Conservation (phyloP, 2,888 invertebrate genomes). For the Xanthia icteritia region DNA sequence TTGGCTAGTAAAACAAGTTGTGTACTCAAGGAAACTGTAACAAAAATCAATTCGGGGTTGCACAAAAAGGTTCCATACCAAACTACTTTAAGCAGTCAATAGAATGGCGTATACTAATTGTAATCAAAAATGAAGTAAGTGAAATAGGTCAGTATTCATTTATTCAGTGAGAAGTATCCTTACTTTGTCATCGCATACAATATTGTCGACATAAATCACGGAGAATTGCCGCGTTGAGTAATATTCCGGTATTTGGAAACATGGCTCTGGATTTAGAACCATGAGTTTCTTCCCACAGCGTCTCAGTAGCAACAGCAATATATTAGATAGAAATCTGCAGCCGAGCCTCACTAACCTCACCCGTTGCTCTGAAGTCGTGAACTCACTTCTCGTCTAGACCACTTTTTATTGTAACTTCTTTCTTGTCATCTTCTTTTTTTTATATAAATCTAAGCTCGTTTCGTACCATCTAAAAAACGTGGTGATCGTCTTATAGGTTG, state of each 20-base stretch:
- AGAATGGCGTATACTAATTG: neutral
- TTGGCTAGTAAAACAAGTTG: neutral
- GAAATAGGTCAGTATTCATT: slow-evolving; percentile 35
- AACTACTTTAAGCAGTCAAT: neutral
- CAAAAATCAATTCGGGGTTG: neutral
- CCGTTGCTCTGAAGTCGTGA: neutral
- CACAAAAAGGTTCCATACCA: too few species aligned
- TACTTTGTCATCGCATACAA: slow-evolving; percentile 37
- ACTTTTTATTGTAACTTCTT: neutral
- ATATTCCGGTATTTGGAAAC: slow-evolving; percentile 42
- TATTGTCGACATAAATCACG: slow-evolving; percentile 34
- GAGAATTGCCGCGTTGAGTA: slow-evolving; percentile 27
- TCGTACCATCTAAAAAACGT: neutral
- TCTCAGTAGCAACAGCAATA: neutral
- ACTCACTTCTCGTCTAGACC: neutral
- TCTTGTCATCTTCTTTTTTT: neutral
- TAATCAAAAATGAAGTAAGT: neutral
- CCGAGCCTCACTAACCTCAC: too few species aligned
- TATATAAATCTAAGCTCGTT: neutral
- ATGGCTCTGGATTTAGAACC: slow-evolving; percentile 20
- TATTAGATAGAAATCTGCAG: neutral
- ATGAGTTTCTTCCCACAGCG: slow-evolving; percentile 13
- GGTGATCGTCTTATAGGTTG: neutral
- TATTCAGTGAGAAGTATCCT: slow-evolving; percentile 4
- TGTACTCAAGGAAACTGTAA: neutral